A percentile compares a stretch with the other conserved stretches of the same genome.
phyloP scores from a whole-genome alignment of 2,797 vertebrate genomes.

The Furcifer pardalis region DNA sequence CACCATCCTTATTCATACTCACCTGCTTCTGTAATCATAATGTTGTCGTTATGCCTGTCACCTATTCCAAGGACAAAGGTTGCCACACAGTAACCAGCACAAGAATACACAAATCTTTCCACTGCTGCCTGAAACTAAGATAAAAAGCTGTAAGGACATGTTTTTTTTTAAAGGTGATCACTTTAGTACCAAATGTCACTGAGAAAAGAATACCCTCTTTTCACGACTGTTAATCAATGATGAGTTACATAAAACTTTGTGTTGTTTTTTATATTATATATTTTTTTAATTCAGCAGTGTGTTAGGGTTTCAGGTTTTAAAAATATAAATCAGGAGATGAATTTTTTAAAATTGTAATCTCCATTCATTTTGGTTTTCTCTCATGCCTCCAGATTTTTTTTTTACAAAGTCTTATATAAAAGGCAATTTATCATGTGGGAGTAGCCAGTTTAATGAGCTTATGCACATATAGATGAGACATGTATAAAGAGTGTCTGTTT shows the following conservation, averaged over 20 bases:
- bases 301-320: no score
- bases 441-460: neutral
- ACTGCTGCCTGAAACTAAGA: conserved; percentile 93
- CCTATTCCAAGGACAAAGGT: conserved; percentile 98
- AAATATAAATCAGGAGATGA: no score
- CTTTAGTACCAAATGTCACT: neutral
- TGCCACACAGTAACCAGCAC: conserved; percentile 97
- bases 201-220: neutral
- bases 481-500: no score
- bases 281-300: no score
- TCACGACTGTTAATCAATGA: neutral
- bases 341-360: no score
- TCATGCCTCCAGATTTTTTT: no score
- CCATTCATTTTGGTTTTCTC: no score
- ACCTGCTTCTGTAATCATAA: conserved; percentile 99
- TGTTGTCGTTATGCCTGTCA: conserved; percentile 98
- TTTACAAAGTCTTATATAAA: conserved; percentile 23
- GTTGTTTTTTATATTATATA: no score
- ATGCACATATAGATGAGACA: no score
- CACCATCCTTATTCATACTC: conserved; percentile 48
- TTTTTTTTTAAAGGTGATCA: neutral
- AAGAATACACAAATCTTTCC: conserved; percentile 94
- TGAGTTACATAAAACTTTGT: conserved; percentile 13
- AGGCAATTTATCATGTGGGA: neutral
- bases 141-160: neutral